Percentiles rank a stretch among this genome's conserved stretches.
phyloP scores from a whole-genome alignment of 2,797 vertebrate species.

The Chelonia mydas region DNA sequence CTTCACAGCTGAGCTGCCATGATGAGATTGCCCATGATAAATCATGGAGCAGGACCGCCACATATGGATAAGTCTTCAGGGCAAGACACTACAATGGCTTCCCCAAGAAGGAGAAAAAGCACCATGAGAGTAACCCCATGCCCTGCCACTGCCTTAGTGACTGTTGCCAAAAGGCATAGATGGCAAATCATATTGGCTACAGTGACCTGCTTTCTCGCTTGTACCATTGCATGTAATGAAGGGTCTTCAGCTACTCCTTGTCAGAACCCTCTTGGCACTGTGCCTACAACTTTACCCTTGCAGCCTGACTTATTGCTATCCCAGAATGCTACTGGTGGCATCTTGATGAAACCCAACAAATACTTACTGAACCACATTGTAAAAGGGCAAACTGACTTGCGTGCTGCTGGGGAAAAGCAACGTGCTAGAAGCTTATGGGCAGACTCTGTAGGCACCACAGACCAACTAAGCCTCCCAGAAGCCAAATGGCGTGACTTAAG shows the following conservation, averaged over 20 bases:
- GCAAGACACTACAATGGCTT: rapidly evolving
- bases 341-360: rapidly evolving
- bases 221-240: rapidly evolving
- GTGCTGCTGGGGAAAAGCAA: not conserved
- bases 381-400: rapidly evolving
- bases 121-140: rapidly evolving
- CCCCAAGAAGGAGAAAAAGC: rapidly evolving
- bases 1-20: not conserved
- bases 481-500: rapidly evolving
- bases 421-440: rapidly evolving
- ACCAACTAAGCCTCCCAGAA: rapidly evolving
- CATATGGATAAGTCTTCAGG: rapidly evolving
- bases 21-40: not conserved
- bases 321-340: rapidly evolving
- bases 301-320: rapidly evolving
- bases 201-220: rapidly evolving
- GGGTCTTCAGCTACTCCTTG: rapidly evolving
- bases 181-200: not conserved
- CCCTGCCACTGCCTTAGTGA: rapidly evolving
- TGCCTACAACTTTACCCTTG: rapidly evolving
- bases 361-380: rapidly evolving
- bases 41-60: rapidly evolving
- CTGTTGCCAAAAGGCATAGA: rapidly evolving
- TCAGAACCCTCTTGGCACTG: rapidly evolving
- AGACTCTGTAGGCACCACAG: rapidly evolving